phyloP scores from a whole-genome alignment of 92 coral and sea anemone species.

The Zoanthus gigantus region DNA sequence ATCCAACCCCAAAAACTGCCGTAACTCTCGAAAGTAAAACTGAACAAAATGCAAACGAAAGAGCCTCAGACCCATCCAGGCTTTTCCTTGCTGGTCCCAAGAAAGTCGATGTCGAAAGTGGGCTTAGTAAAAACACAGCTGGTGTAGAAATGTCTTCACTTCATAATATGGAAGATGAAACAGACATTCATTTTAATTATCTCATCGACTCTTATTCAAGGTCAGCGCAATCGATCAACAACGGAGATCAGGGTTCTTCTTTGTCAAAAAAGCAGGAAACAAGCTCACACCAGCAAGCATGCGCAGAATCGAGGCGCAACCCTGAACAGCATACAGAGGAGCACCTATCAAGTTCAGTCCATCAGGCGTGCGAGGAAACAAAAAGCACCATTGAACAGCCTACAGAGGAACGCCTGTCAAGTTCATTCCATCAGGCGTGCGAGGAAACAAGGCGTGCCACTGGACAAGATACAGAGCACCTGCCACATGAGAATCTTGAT shows the following conservation, averaged over 20 bases:
- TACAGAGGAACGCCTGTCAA: not conserved
- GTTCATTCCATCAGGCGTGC: not conserved
- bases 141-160: not conserved
- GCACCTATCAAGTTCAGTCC: not conserved
- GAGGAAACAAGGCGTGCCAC: not conserved
- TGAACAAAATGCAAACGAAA: not conserved
- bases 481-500: not conserved
- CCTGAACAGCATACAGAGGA: not conserved
- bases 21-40: not conserved
- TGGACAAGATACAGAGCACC: not conserved
- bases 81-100: not conserved
- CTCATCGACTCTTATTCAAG: not conserved
- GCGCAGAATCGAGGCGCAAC: not conserved
- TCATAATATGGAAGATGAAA: constrained; percentile 14
- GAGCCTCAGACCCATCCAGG: not conserved
- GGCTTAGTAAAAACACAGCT: not conserved
- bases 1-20: not conserved
- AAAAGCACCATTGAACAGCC: not conserved
- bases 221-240: not conserved
- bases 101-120: not conserved
- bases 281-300: not conserved
- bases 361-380: not conserved
- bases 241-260: not conserved
- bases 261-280: not conserved
- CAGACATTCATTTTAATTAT: constrained; percentile 10